Conservation (phyloP, 2,888 invertebrate genomes). For the Perizoma flavofasciatum region DNA sequence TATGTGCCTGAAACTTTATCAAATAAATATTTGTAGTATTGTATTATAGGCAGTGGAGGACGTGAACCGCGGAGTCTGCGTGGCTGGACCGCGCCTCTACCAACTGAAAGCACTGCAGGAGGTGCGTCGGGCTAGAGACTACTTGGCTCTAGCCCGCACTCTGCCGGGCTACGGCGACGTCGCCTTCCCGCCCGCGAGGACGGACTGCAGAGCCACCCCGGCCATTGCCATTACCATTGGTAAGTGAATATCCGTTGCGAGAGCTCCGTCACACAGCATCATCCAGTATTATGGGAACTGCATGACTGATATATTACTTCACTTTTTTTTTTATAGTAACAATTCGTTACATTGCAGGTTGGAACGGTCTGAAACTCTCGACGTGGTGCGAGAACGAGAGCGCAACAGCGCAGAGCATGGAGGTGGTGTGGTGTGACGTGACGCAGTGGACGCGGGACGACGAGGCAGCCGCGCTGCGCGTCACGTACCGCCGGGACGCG, state of each 20-base stretch:
- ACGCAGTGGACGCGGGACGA: conserved; percentile 95
- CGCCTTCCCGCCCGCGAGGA: conserved; percentile 95
- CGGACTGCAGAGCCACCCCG: conserved; percentile 85
- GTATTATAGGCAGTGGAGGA: conserved; percentile 91
- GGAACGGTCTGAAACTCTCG: conserved; percentile 88
- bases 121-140: conserved; percentile 90
- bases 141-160: conserved; percentile 92
- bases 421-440: conserved; percentile 93
- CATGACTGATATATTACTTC: too few relatives aligned
- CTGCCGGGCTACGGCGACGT: conserved; percentile 97
- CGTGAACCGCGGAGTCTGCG: conserved; percentile 96
- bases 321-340: too few relatives aligned
- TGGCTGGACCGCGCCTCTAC: conserved; percentile 95
- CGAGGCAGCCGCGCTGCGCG: conserved; percentile 95
- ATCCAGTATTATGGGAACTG: too few relatives aligned
- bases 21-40: not conserved
- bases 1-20: too few relatives aligned
- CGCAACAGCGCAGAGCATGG: conserved; percentile 88
- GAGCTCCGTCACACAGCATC: too few relatives aligned
- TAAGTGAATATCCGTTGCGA: conserved; percentile 43
- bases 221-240: conserved; percentile 91
- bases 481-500: conserved; percentile 87
- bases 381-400: conserved; percentile 86
- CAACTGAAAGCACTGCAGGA: conserved; percentile 97
- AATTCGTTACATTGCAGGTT: conserved; percentile 76